A percentile compares a stretch with the other conserved stretches of the same genome.
Conservation (phyloP, 2,888 invertebrate species). For the Lochmaea crataegi region DNA sequence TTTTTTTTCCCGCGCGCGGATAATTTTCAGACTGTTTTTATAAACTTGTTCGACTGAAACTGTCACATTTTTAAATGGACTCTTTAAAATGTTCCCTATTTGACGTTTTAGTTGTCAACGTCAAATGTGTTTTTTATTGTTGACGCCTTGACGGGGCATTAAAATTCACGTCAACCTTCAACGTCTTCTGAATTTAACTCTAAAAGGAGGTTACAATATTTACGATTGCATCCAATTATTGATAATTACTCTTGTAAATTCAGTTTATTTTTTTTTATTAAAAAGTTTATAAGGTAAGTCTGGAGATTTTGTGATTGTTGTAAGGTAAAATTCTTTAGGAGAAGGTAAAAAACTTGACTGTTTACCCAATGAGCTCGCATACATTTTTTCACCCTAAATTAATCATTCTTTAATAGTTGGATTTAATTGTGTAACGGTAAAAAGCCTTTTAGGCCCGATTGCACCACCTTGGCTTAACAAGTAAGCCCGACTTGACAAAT, state of each 20-base stretch:
- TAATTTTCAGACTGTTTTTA: conserved; percentile 20
- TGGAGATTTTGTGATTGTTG: conserved; percentile 15
- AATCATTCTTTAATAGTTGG: neutral
- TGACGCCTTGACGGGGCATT: too few relatives aligned
- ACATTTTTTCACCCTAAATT: neutral
- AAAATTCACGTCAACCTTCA: too few relatives aligned
- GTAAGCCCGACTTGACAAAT: too few relatives aligned
- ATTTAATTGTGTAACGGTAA: too few relatives aligned
- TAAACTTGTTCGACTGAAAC: neutral
- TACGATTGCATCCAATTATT: neutral
- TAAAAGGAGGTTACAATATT: too few relatives aligned
- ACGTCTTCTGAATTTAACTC: too few relatives aligned
- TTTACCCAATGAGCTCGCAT: conserved; percentile 20
- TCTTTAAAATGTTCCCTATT: neutral
- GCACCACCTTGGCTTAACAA: too few relatives aligned
- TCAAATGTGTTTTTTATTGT: too few relatives aligned
- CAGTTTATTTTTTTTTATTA: conserved; percentile 13
- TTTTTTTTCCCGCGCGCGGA: conserved; percentile 7
- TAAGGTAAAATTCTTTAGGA: conserved; percentile 32
- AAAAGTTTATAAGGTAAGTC: conserved; percentile 17
- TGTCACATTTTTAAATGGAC: too few relatives aligned
- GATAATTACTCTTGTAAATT: conserved; percentile 12
- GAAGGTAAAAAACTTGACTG: conserved; percentile 26
- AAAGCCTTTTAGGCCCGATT: too few relatives aligned
- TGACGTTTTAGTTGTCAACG: too few relatives aligned